Percentiles rank a stretch among this genome's conserved stretches.
Conservation (phyloP, 2,888 invertebrate genomes). For the Idaea biselata region DNA sequence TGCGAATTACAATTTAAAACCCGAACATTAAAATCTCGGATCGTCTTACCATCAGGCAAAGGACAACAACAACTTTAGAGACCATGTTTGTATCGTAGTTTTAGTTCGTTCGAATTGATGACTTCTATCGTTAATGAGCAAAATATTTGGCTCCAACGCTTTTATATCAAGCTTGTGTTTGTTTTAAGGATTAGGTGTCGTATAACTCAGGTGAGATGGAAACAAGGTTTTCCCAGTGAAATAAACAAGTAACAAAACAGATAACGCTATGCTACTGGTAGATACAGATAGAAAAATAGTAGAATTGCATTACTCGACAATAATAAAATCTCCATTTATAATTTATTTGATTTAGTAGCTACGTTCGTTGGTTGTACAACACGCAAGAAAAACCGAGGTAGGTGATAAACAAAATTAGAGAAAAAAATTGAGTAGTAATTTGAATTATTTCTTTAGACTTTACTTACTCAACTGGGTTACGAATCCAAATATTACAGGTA, state of each 20-base stretch:
- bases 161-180: conserved; percentile 61
- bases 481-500: too few relatives aligned
- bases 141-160: conserved; percentile 32
- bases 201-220: conserved; percentile 33
- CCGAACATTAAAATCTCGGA: conserved; percentile 6
- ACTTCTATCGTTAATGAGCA: conserved; percentile 39
- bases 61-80: conserved; percentile 53
- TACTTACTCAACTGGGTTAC: too few relatives aligned
- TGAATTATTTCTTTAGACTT: too few relatives aligned
- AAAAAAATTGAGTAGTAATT: too few relatives aligned
- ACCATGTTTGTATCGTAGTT: conserved; percentile 47
- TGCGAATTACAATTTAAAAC: conserved; percentile 4
- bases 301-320: not conserved
- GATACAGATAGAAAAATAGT: conserved; percentile 30
- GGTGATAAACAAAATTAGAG: too few relatives aligned
- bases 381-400: too few relatives aligned
- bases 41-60: conserved; percentile 62
- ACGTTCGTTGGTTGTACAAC: too few relatives aligned
- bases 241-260: conserved; percentile 45
- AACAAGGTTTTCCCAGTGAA: conserved; percentile 63
- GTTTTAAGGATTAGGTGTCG: conserved; percentile 42
- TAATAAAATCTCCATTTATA: not conserved
- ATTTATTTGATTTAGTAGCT: too few relatives aligned
- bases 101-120: conserved; percentile 14
- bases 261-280: conserved; percentile 45